A percentile compares a stretch with the other conserved stretches of the same genome.
phyloP scores from a whole-genome alignment of 2,113 vertebrate species.

The Neomonachus schauinslandi region DNA sequence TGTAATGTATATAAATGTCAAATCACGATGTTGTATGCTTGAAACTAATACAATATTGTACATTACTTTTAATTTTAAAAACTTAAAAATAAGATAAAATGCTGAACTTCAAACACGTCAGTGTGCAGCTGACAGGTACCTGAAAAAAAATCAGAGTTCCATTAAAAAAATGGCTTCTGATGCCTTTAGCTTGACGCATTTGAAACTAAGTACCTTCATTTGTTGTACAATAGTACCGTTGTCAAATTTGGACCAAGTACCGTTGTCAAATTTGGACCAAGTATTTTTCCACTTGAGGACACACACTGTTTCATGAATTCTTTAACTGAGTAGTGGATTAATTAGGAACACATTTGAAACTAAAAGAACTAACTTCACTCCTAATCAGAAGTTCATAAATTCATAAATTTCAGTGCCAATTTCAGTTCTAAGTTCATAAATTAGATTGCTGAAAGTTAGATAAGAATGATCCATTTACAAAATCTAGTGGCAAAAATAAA shows the following conservation, averaged over 20 bases:
- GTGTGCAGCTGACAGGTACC: background rate
- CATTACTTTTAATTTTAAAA: background rate
- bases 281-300: background rate
- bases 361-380: conserved; percentile 52
- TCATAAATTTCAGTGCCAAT: background rate
- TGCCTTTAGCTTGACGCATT: background rate
- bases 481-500: conserved; percentile 58
- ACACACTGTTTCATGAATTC: background rate
- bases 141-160: background rate
- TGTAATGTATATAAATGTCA: background rate
- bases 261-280: background rate
- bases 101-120: background rate
- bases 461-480: conserved; percentile 50
- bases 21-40: background rate
- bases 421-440: background rate
- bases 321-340: background rate
- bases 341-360: background rate
- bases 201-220: background rate
- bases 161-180: conserved; percentile 36
- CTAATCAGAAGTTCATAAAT: background rate
- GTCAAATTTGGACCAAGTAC: background rate
- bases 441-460: conserved; percentile 44
- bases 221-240: background rate
- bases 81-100: background rate
- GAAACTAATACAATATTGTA: background rate